A percentile compares a stretch with the other conserved stretches of the same genome.
Conservation (phyloP, 2,113 vertebrate genomes). For the Protomyctophum bolini region DNA sequence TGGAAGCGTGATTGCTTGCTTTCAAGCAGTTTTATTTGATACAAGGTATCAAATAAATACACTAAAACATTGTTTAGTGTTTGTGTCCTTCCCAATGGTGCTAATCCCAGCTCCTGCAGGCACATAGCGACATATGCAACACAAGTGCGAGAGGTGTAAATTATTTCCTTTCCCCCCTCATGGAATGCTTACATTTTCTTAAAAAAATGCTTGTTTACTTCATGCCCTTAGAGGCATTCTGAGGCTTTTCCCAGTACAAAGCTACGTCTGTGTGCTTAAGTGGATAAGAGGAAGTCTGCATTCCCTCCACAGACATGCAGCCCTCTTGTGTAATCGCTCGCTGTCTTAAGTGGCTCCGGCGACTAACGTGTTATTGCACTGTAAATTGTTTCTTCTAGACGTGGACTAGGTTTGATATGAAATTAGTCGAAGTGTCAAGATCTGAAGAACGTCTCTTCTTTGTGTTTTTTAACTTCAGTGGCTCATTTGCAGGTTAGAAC, state of each 20-base stretch:
- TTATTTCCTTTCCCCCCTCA: conserved; percentile 15
- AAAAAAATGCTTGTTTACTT: conserved; percentile 73
- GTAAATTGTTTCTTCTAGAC: conserved; percentile 4
- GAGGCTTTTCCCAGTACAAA: conserved; percentile 75
- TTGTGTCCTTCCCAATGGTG: conserved; percentile 6
- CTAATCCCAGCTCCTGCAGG: conserved; percentile 1
- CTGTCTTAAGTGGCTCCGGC: conserved; percentile 50
- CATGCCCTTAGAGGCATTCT: conserved; percentile 71
- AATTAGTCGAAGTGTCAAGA: no score
- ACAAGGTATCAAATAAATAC: no score
- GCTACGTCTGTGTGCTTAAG: conserved; percentile 76
- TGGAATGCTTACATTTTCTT: conserved; percentile 55
- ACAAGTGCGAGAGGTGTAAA: conserved; percentile 32
- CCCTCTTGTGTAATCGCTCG: conserved; percentile 74
- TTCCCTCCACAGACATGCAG: conserved; percentile 74
- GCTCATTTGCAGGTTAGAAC: background rate
- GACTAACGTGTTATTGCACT: conserved; percentile 22
- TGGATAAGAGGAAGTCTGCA: conserved; percentile 80
- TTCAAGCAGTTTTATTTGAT: background rate
- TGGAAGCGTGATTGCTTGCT: conserved; percentile 7
- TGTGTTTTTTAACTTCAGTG: background rate
- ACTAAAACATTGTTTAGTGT: background rate
- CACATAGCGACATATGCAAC: background rate
- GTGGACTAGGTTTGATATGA: background rate
- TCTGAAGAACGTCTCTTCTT: no score